A percentile compares a stretch with the other conserved stretches of the same genome.
phyloP scores from a whole-genome alignment of 2,888 invertebrate genomes.

The Neoascia interrupta region DNA sequence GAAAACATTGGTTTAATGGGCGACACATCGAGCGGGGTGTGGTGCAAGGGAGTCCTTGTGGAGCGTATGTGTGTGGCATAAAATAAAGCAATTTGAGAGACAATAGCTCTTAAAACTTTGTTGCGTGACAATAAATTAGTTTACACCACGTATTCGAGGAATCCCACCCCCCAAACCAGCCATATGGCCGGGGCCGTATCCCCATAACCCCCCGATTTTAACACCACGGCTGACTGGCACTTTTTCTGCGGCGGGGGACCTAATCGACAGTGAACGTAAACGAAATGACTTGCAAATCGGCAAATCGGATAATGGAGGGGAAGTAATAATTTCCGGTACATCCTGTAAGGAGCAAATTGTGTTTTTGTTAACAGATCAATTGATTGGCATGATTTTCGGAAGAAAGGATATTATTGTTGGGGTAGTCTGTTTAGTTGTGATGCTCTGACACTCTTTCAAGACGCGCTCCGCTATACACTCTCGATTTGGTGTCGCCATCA shows the following conservation, averaged over 20 bases:
- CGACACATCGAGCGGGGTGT: background rate
- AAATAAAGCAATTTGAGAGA: too few relatives aligned
- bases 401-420: constrained; percentile 52
- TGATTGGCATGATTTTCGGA: constrained; percentile 65
- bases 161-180: constrained; percentile 32
- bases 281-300: constrained; percentile 69
- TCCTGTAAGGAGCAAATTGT: constrained; percentile 68
- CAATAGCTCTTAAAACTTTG: background rate
- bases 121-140: constrained; percentile 68
- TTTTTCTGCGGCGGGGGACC: constrained; percentile 41
- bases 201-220: too few relatives aligned
- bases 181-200: too few relatives aligned
- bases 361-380: constrained; percentile 70
- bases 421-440: constrained; percentile 28
- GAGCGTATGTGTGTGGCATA: too few relatives aligned
- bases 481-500: too few relatives aligned
- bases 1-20: constrained; percentile 29
- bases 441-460: constrained; percentile 8
- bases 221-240: constrained; percentile 21
- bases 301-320: constrained; percentile 69
- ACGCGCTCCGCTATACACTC: background rate
- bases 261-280: constrained; percentile 64
- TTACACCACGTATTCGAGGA: constrained; percentile 39
- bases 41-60: too few relatives aligned
- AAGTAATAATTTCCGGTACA: constrained; percentile 69